phyloP scores from a whole-genome alignment of 2,113 vertebrate species.

The Chaetorhynchus papuensis region DNA sequence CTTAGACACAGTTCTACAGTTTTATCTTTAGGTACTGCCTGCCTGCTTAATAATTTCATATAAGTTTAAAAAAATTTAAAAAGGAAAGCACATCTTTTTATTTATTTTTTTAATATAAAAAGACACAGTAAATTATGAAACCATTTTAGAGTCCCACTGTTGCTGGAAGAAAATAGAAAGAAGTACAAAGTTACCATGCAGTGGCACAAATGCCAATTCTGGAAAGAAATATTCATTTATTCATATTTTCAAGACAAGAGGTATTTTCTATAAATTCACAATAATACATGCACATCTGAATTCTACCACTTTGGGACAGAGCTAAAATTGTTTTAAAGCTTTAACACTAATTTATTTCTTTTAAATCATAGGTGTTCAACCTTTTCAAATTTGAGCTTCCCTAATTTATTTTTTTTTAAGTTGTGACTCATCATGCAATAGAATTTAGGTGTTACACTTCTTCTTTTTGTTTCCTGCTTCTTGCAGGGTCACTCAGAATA shows the following conservation, averaged over 20 bases:
- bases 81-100: accelerated
- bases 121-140: not conserved
- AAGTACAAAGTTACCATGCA: not conserved
- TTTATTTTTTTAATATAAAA: not conserved
- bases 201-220: not conserved
- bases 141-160: not conserved
- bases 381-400: not conserved
- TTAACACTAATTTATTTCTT: not conserved
- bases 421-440: not conserved
- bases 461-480: not conserved
- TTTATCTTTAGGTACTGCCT: not conserved
- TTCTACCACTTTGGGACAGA: not conserved
- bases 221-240: not conserved
- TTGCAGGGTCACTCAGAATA: not conserved
- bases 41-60: not conserved
- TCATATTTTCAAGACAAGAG: not conserved
- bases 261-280: not conserved
- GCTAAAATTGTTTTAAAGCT: not conserved
- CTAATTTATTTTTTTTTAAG: not conserved
- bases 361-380: not conserved
- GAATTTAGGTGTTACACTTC: not conserved
- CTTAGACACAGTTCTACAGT: not conserved
- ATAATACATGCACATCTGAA: not conserved
- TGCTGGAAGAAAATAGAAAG: not conserved
- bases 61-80: not conserved